Base-by-base conservation (phyloP, 2,888 invertebrate genomes). In the Aporophyla nigra region DNA sequence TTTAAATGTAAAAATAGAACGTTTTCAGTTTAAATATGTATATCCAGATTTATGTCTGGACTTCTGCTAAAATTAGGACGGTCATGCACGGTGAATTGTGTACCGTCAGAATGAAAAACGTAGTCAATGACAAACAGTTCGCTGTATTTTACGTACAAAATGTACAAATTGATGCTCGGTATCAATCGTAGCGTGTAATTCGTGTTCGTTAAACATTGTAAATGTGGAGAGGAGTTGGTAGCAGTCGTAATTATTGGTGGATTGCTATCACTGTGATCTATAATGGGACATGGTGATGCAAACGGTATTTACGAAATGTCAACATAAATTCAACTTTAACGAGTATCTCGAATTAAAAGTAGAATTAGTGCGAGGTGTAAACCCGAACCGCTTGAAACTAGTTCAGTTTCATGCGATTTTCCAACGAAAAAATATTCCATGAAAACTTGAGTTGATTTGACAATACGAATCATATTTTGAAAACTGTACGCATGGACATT, bases 241-340 rank as follows among this genome's bases (percentile, higher is more conserved):
- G 74, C 78, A 70, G 53, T 70, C 51, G 74, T 82, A 81, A 86
- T 85, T 85, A 86, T 82, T 83, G 67, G 71, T 51, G 63, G 62
- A 81, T 73, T 62, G 61, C 74, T 82, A 79, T 84, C 80, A 74
- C 68, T 69, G 71, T 61, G 70, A 78, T 76, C 79, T 87, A 85
- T 82, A 79, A 78, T 84, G 69, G 83, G 69, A 69, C 76, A 75
- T 69, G 56, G 66, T 76, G 82, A 82, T 83, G 75, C 72, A 73
- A 82, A 80, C 76, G 74, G 70, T 87, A 87, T 88, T 88, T 83
- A 83, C 81, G 62, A 81, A 88, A 85, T 86, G 86, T 87, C 83
- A 80, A 72, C 83, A 83, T 88, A 84, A 85, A 87, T 85, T 77
- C 73, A 40, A 65, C 62, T 82, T 83, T 83, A 81, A 88, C 82